These are phyloP conservation scores for Oenanthe melanoleuca DNA, from an alignment of 2,113 vertebrate species.

Conservation along the genomic window DNA sequence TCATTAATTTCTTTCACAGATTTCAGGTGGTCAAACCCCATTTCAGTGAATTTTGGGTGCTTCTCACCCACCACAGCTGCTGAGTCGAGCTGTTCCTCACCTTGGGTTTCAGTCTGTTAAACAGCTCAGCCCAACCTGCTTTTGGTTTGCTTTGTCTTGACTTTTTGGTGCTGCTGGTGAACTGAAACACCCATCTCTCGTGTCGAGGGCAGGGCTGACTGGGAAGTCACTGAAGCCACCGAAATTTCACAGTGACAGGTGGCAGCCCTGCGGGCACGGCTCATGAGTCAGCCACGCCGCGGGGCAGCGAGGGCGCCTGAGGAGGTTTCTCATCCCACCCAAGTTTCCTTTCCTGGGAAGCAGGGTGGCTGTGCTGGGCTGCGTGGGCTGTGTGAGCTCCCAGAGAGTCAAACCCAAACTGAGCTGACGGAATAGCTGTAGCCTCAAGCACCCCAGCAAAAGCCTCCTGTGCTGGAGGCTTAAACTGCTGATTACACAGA, in stretches of 20 bases:
- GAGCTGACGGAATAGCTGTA: slow-evolving; percentile 17
- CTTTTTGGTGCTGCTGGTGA: neutral
- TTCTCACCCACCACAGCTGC: neutral
- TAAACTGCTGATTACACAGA: slow-evolving; percentile 8
- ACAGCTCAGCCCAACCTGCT: neutral
- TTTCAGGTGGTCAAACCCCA: neutral
- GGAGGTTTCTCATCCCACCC: slow-evolving; percentile 59
- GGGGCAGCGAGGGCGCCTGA: neutral
- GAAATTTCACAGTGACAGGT: neutral
- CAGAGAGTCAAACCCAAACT: slow-evolving; percentile 55
- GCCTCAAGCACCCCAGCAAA: neutral
- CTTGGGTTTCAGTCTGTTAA: neutral
- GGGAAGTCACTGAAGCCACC: neutral
- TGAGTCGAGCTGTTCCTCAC: neutral
- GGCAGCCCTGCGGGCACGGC: neutral
- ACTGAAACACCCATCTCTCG: neutral
- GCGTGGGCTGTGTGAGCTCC: slow-evolving; percentile 16
- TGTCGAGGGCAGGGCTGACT: neutral
- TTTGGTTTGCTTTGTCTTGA: neutral
- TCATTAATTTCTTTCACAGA: neutral
- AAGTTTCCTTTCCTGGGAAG: slow-evolving; percentile 58
- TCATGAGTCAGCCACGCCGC: neutral
- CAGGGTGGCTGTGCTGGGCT: neutral
- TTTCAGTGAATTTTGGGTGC: neutral
- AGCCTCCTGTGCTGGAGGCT: neutral